Percentiles rank a stretch among this genome's conserved stretches.
These are phyloP conservation scores for Chromis chromis DNA, from an alignment of 2,797 vertebrate species.

Conservation along the genomic window DNA sequence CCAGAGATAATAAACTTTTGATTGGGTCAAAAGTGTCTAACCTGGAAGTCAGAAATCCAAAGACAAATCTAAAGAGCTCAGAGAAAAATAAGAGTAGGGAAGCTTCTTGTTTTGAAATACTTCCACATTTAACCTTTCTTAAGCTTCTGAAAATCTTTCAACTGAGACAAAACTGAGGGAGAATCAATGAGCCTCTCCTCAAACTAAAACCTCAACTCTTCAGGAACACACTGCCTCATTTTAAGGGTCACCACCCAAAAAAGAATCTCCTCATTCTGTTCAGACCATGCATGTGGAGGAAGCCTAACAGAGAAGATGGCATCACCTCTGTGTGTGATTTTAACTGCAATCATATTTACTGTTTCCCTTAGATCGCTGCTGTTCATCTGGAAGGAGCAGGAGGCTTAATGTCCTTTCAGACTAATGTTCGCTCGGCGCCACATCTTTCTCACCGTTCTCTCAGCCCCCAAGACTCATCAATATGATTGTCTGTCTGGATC, in stretches of 20 bases:
- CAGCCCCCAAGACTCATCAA: constrained; percentile 52
- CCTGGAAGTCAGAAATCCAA: too few species aligned
- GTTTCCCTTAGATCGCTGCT: constrained; percentile 37
- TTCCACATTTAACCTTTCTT: too few species aligned
- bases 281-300: background rate
- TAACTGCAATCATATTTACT: constrained; percentile 66
- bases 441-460: constrained; percentile 61
- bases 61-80: background rate
- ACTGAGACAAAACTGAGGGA: too few species aligned
- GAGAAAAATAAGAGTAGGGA: too few species aligned
- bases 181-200: too few species aligned
- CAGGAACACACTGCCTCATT: background rate
- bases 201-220: too few species aligned
- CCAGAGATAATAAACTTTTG: too few species aligned
- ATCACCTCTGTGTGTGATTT: constrained; percentile 36
- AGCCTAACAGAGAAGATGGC: constrained; percentile 15
- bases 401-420: constrained; percentile 65
- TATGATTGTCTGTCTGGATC: constrained; percentile 57
- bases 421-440: constrained; percentile 61
- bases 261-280: too few species aligned
- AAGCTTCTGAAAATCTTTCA: too few species aligned
- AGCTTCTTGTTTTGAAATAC: too few species aligned
- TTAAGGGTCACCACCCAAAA: background rate
- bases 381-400: constrained; percentile 45
- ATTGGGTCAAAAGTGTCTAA: too few species aligned